phyloP scores from a whole-genome alignment of 1,140 invertebrate genomes.

The Drosophila ercepeae region DNA sequence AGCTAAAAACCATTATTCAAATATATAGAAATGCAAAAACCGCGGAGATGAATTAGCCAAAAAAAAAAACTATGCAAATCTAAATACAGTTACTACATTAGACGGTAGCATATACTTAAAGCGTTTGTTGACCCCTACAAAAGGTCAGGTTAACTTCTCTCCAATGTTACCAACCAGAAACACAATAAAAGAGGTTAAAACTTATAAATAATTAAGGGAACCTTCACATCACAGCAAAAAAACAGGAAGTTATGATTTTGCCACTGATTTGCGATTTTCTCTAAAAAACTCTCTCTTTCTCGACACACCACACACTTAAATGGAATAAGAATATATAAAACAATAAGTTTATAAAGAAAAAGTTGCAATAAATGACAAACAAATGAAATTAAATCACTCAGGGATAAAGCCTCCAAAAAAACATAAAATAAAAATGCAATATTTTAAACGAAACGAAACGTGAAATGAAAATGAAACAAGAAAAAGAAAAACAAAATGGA shows the following conservation, averaged over 20 bases:
- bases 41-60: constrained; percentile 68
- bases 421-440: constrained; percentile 78
- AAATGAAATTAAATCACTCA: constrained; percentile 83
- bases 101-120: constrained; percentile 48
- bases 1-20: constrained; percentile 11
- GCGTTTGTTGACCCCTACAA: constrained; percentile 18
- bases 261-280: constrained; percentile 48
- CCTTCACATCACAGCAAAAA: constrained; percentile 55
- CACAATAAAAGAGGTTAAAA: constrained; percentile 43
- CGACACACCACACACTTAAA: constrained; percentile 64
- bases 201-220: constrained; percentile 66
- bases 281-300: constrained; percentile 16
- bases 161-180: constrained; percentile 19
- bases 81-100: constrained; percentile 66
- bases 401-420: constrained; percentile 81
- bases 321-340: constrained; percentile 74
- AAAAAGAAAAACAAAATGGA: constrained; percentile 8
- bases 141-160: constrained; percentile 16
- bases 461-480: no score
- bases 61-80: constrained; percentile 45
- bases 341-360: constrained; percentile 80
- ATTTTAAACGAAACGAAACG: constrained; percentile 70
- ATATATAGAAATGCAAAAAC: constrained; percentile 34
- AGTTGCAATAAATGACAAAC: constrained; percentile 81
- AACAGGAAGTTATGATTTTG: constrained; percentile 51